Evolutionary conservation across 2,113 vertebrate genomes (phyloP).

Genomic region (Pseudolaguvia tuberculata): DNA sequence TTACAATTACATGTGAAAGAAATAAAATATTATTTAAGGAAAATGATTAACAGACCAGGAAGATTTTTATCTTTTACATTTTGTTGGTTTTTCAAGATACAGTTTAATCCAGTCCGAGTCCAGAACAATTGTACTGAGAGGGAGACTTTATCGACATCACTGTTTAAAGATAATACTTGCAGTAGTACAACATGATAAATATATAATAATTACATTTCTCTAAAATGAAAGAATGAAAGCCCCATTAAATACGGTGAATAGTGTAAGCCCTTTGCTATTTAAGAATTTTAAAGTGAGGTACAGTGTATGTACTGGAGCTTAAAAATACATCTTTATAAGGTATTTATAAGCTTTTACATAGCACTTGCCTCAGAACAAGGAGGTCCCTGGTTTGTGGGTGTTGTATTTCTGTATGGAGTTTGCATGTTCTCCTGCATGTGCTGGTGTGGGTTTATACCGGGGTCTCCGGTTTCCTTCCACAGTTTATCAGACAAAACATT

Average conservation of each 20-base stretch:
- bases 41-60: conserved; percentile 46
- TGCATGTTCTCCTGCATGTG: too few relatives aligned
- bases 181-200: neutral
- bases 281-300: neutral
- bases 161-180: conserved; percentile 16
- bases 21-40: conserved; percentile 80
- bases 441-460: too few relatives aligned
- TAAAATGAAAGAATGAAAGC: neutral
- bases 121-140: conserved; percentile 2
- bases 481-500: too few relatives aligned
- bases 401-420: too few relatives aligned
- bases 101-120: conserved; percentile 49
- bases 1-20: conserved; percentile 75
- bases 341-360: too few relatives aligned
- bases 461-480: too few relatives aligned
- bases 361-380: too few relatives aligned
- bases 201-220: neutral
- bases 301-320: conserved; percentile 19
- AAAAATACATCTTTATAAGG: too few relatives aligned
- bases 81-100: conserved; percentile 30
- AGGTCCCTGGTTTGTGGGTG: too few relatives aligned
- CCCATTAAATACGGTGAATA: neutral
- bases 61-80: conserved; percentile 47
- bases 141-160: neutral
- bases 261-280: neutral